Base-by-base conservation (phyloP, 1,140 invertebrate genomes). In the Drosophila elegans region DNA sequence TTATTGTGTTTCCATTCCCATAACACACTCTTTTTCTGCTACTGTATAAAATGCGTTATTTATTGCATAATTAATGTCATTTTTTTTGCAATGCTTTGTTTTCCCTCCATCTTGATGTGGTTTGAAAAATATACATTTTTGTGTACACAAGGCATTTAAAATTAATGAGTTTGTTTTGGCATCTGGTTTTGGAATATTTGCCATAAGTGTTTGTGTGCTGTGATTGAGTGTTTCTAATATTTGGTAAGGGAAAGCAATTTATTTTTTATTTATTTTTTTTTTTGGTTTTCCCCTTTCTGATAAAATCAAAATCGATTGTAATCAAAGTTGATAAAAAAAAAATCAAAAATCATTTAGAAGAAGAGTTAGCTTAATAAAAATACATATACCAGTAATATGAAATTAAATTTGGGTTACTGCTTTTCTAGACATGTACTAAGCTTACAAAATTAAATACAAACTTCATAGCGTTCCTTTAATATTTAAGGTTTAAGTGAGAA, bases 41-140 rank as follows among this genome's bases (percentile, higher is more conserved):
- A 34, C 46, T 57, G 39, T 61, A 74, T 57, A 78, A 71, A 86
- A 75, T 45, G 27, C 56, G 52, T 53, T 78, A 86, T 86, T 88
- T 88, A 79, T 83, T 82, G 79, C 84, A 88, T 88, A 79, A 86
- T 86, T 88, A 86, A 83, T 88, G 83, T 66, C 82, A 59, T 66
- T 57, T 66, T 56, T 74, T 64, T 64, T 57, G 25, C 36, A 42
- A 25, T 67, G 29, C 29, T 67, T 75, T 59, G 62, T 67, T 56
- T 68, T 57, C 9, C 16, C 25, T 10, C 38, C 59, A 56, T 56
- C 25, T 57, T 72, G 53, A 64, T 76, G 49, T 68, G 74, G 62
- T 61, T 68, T 49, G 51, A 13, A 62, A 61, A 67, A 80, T 48
- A 56, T 21, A 51, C 29, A 74, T 42, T 59, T 44, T 44, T 46